These are phyloP conservation scores for Bufotes viridis DNA, from an alignment of 2,797 vertebrate genomes.

Conservation along the genomic window DNA sequence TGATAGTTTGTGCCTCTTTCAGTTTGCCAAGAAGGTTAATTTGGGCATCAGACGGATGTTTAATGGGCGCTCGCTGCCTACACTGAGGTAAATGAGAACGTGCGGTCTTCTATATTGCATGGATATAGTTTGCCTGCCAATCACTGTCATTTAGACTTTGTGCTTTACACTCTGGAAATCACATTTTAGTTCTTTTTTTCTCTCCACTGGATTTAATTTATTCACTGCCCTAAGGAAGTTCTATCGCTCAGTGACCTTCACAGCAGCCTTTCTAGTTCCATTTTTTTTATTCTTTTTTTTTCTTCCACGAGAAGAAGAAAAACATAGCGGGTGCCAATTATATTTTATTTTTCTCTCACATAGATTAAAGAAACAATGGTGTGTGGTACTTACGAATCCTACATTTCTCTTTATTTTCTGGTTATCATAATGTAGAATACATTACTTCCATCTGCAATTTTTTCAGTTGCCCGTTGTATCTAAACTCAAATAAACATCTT, in stretches of 20 bases:
- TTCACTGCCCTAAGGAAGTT: conserved; percentile 99
- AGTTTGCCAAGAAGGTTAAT: conserved; percentile 99
- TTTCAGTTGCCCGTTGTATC: not conserved
- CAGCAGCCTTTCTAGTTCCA: conserved; percentile 79
- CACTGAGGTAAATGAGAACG: conserved; percentile 86
- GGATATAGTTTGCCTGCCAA: conserved; percentile 95
- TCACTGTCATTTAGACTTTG: conserved; percentile 96
- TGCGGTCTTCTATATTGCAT: conserved; percentile 84
- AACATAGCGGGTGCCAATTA: conserved; percentile 74
- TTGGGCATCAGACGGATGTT: conserved; percentile 99
- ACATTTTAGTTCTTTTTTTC: conserved; percentile 88
- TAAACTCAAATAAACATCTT: conserved; percentile 7
- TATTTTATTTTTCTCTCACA: conserved; percentile 76
- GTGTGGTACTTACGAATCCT: conserved; percentile 60
- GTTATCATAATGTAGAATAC: conserved; percentile 24
- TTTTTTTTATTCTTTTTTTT: conserved; percentile 67
- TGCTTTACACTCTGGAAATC: conserved; percentile 95
- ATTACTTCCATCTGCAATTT: conserved; percentile 1
- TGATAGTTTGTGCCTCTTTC: conserved; percentile 99
- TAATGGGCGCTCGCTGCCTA: conserved; percentile 87
- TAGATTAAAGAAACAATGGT: conserved; percentile 63
- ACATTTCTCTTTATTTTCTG: conserved; percentile 71
- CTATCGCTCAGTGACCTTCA: conserved; percentile 98
- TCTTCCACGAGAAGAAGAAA: conserved; percentile 77
- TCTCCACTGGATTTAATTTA: conserved; percentile 95